These are phyloP conservation scores for Burhinus bistriatus DNA, from an alignment of 2,113 vertebrate genomes.

Conservation along the genomic window DNA sequence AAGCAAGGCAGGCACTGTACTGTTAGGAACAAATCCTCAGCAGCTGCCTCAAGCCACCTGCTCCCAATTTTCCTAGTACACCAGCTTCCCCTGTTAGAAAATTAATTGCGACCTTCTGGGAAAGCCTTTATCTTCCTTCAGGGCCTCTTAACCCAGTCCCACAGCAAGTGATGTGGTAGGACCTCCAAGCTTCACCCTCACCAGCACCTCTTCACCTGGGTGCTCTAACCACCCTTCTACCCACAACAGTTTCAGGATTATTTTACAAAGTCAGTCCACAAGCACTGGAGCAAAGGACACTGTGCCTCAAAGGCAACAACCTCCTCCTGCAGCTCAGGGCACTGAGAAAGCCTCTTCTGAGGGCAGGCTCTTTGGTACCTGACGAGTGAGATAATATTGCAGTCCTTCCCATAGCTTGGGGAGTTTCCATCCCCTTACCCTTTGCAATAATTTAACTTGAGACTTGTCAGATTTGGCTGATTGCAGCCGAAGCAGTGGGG, in stretches of 20 bases:
- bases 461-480: background rate
- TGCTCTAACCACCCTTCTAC: background rate
- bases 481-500: background rate
- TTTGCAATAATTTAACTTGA: background rate
- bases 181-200: background rate
- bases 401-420: background rate
- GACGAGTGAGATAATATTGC: fast-evolving
- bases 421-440: background rate
- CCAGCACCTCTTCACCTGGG: background rate
- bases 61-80: background rate
- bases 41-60: background rate
- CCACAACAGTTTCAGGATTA: background rate
- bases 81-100: background rate
- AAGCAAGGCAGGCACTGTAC: background rate
- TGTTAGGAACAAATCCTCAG: background rate
- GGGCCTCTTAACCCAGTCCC: background rate
- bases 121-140: background rate
- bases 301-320: background rate
- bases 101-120: background rate
- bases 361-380: background rate
- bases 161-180: background rate
- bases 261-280: background rate
- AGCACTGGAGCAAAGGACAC: background rate
- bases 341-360: background rate
- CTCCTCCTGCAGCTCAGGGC: background rate